Percentiles rank a stretch among this genome's conserved stretches.
These are phyloP conservation scores for Aromia moschata DNA, from an alignment of 2,888 invertebrate species.

Conservation along the genomic window DNA sequence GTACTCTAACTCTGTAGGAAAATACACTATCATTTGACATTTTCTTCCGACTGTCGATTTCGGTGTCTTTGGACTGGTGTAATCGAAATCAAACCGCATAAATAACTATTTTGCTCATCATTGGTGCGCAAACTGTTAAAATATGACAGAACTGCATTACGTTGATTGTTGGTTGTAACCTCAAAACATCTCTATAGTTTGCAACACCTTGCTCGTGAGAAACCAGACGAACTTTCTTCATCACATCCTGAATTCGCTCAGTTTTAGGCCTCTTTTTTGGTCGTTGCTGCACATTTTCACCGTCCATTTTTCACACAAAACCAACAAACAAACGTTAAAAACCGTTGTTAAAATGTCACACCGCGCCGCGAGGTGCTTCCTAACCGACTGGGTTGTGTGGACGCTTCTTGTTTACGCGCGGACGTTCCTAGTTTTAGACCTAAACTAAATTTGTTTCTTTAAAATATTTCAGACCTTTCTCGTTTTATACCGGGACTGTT, in stretches of 20 bases:
- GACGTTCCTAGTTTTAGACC: conserved; percentile 1
- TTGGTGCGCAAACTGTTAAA: not conserved
- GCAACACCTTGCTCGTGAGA: conserved; percentile 5
- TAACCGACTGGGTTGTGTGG: no score
- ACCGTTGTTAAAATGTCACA: no score
- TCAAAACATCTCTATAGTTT: conserved; percentile 8
- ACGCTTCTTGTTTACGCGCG: conserved; percentile 1
- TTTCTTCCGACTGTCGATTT: not conserved
- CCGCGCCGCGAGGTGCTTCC: no score
- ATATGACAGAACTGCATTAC: not conserved
- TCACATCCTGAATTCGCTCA: conserved; percentile 3
- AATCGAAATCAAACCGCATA: not conserved
- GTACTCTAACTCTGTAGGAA: not conserved
- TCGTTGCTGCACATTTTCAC: not conserved
- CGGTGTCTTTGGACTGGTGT: not conserved
- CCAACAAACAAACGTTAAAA: no score
- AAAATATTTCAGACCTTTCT: not conserved
- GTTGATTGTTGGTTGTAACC: not conserved
- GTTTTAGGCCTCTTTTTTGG: not conserved
- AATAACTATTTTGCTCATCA: conserved; percentile 4
- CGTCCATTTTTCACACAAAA: no score
- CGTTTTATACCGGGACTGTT: no score
- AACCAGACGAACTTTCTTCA: not conserved
- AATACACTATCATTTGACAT: not conserved
- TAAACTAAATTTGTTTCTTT: not conserved